Percentiles rank a stretch among this genome's conserved stretches.
Evolutionary conservation across 2,113 vertebrate genomes (phyloP).

Genomic region (Scartelaos histophorus): DNA sequence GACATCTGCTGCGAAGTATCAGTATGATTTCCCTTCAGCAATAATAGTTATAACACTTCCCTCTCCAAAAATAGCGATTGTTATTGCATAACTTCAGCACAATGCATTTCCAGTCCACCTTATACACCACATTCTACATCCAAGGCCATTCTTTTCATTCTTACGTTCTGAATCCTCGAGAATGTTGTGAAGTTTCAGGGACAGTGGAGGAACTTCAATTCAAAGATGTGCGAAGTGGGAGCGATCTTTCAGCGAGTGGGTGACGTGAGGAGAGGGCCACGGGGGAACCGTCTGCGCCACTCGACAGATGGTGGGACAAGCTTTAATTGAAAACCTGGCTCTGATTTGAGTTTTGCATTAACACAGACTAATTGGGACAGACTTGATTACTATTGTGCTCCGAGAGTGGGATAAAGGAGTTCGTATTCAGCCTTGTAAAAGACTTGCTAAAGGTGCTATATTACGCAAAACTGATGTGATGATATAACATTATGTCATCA

Average conservation of each 20-base stretch:
- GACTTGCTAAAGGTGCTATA: not conserved
- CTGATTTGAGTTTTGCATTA: slow-evolving; percentile 12
- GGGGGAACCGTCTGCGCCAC: not conserved
- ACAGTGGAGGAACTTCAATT: not conserved
- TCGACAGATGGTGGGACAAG: slow-evolving; percentile 25
- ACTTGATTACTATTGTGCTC: not conserved
- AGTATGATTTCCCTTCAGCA: too few relatives aligned
- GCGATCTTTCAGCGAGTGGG: not conserved
- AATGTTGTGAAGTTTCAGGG: not conserved
- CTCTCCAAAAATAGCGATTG: too few relatives aligned
- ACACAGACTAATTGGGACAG: slow-evolving; percentile 4
- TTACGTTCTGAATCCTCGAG: not conserved
- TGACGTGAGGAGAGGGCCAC: not conserved
- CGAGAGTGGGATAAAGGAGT: not conserved
- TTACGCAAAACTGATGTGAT: too few relatives aligned
- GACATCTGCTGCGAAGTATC: too few relatives aligned
- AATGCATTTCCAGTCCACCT: not conserved
- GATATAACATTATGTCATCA: too few relatives aligned
- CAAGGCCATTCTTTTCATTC: not conserved
- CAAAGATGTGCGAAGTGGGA: not conserved
- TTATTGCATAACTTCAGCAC: too few relatives aligned
- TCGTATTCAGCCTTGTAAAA: not conserved
- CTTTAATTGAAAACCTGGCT: slow-evolving; percentile 15
- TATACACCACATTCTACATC: not conserved
- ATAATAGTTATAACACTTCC: too few relatives aligned